Base-by-base conservation (phyloP, 1,140 invertebrate species). In the Pachyrhynchus sulphureomaculatus region DNA sequence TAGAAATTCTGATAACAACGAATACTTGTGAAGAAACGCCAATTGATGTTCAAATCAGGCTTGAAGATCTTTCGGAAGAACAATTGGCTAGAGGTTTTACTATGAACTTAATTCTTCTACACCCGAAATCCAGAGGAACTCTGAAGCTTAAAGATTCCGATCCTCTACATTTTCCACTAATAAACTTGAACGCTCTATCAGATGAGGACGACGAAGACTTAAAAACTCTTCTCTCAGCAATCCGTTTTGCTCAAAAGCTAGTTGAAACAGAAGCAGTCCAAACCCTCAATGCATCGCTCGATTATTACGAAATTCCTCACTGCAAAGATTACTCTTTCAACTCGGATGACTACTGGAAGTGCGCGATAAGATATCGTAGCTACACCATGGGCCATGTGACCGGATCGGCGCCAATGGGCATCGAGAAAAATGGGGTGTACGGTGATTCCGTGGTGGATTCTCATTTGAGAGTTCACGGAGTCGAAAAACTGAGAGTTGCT, bases 361-460 rank as follows among this genome's bases (percentile, higher is more conserved):
- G 72, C 34, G 58, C 64, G 1, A 62, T 66, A 24, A 60, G 24
- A 45, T 34, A 58, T 18, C 23, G 23, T 0, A 37, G 42, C 17
- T 10, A 18, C 12, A 61, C 29, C 17, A 33, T 32, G 20, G 47
- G 42, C 9, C 32, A 62, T 17, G 12, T 53, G 5, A 39, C 21
- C 21, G 17, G 48, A 78, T 84, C 12, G 78, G 87, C 88, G 91
- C 69, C 85, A 86, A 53, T 78, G 83, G 15, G 82, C 85, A 0
- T 88, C 87, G 0, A 83, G 80, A 9, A 88, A 85, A 72, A 93
- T 92, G 91, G 90, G 90, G 0, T 81, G 84, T 0, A 36, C 65
- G 1, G 42, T 18, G 33, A 54, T 3, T 63, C 68, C 3, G 81
- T 83, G 20, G 77, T 83, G 24, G 81, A 85, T 69, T 59, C 73